Percentiles rank a stretch among this genome's conserved stretches.
Evolutionary conservation across 2,888 invertebrate species (phyloP).

Genomic region (Drosophila rubida): DNA sequence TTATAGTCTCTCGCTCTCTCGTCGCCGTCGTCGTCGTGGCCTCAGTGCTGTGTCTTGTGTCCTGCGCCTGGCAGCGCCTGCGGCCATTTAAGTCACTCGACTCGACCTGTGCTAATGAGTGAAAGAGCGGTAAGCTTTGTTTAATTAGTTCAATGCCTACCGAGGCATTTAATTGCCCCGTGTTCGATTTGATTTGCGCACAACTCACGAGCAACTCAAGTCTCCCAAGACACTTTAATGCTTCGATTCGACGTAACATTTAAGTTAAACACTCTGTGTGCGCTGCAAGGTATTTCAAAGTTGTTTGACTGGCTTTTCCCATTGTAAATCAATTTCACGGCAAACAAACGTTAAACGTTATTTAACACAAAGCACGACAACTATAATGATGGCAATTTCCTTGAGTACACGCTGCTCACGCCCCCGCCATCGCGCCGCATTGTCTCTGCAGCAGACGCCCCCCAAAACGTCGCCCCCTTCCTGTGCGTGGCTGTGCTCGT

Average conservation of each 20-base stretch:
- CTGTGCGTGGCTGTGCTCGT: constrained; percentile 10
- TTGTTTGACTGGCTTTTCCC: constrained; percentile 14
- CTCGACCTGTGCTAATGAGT: constrained; percentile 52
- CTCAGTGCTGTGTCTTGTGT: constrained; percentile 6
- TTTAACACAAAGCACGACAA: constrained; percentile 74
- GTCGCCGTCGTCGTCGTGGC: no score
- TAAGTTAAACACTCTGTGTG: no score
- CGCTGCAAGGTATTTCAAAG: not conserved
- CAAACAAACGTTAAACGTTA: constrained; percentile 78
- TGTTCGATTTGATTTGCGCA: constrained; percentile 1
- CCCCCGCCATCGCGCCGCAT: constrained; percentile 18
- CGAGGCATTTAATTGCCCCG: constrained; percentile 60
- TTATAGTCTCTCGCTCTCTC: constrained; percentile 46
- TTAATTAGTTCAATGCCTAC: constrained; percentile 63
- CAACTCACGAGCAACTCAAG: constrained; percentile 8
- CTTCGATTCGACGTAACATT: no score
- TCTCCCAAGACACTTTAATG: constrained; percentile 1
- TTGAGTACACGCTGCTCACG: constrained; percentile 71
- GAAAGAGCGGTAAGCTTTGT: constrained; percentile 64
- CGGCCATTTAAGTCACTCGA: constrained; percentile 46
- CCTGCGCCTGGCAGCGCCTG: constrained; percentile 55
- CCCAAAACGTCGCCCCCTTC: constrained; percentile 14
- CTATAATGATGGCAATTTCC: constrained; percentile 83
- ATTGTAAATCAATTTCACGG: constrained; percentile 74
- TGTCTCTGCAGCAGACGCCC: constrained; percentile 41